These are phyloP conservation scores for Sphaerophoria taeniata DNA, from an alignment of 2,888 invertebrate genomes.

Conservation along the genomic window DNA sequence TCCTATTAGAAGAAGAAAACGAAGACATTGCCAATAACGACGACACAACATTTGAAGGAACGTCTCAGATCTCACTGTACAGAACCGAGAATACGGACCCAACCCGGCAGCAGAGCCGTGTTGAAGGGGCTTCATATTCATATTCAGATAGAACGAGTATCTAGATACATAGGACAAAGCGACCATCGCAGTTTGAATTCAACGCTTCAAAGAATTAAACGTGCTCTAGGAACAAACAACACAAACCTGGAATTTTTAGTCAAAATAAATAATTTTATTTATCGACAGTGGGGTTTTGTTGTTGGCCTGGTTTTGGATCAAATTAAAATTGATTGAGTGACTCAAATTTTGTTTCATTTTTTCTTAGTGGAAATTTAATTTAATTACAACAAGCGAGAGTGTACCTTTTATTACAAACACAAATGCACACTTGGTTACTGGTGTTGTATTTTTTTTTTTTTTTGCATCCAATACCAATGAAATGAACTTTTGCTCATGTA, in stretches of 20 bases:
- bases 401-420: constrained; percentile 46
- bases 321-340: constrained; percentile 28
- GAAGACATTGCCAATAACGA: constrained; percentile 12
- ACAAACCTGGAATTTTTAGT: not conserved
- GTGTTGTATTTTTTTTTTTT: constrained; percentile 5
- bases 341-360: not conserved
- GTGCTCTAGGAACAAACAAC: constrained; percentile 39
- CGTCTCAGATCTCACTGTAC: constrained; percentile 3
- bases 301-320: not conserved
- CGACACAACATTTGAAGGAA: constrained; percentile 10
- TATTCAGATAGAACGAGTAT: not conserved
- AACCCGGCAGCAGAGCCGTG: constrained; percentile 22
- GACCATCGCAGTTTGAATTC: constrained; percentile 66
- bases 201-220: constrained; percentile 64
- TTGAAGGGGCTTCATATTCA: constrained; percentile 42
- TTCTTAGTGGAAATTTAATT: constrained; percentile 46
- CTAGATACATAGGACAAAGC: constrained; percentile 30
- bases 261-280: not conserved
- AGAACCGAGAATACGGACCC: constrained; percentile 5
- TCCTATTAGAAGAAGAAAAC: not conserved
- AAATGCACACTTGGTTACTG: not conserved
- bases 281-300: constrained; percentile 7
- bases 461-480: constrained; percentile 46
- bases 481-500: constrained; percentile 51
- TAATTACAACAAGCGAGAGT: constrained; percentile 50